phyloP scores from a whole-genome alignment of 1,140 invertebrate genomes.

The Orussus abietinus region DNA sequence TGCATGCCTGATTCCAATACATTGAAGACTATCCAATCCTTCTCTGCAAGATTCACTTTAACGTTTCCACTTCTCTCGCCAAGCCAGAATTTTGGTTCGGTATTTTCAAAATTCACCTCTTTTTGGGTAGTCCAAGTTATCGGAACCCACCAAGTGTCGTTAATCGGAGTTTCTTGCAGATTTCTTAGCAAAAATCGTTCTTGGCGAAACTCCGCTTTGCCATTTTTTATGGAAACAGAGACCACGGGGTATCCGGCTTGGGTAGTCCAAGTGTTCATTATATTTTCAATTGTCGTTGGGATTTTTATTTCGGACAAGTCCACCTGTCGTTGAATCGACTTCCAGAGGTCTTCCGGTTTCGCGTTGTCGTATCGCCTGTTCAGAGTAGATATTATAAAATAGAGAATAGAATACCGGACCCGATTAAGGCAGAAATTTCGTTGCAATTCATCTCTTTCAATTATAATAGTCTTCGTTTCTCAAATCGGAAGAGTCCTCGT shows the following conservation, averaged over 20 bases:
- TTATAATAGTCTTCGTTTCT: not conserved
- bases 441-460: not conserved
- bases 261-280: constrained; percentile 70
- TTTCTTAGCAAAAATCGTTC: constrained; percentile 55
- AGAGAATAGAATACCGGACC: constrained; percentile 1
- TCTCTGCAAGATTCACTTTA: constrained; percentile 27
- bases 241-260: constrained; percentile 73
- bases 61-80: constrained; percentile 24
- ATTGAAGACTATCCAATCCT: constrained; percentile 69
- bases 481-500: not conserved
- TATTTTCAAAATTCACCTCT: constrained; percentile 53
- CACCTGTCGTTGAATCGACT: constrained; percentile 54
- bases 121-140: constrained; percentile 56
- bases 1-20: constrained; percentile 58
- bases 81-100: constrained; percentile 53
- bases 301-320: constrained; percentile 32
- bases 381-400: constrained; percentile 14
- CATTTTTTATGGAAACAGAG: constrained; percentile 51
- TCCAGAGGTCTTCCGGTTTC: constrained; percentile 61
- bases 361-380: constrained; percentile 54
- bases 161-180: constrained; percentile 20
- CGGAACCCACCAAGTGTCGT: constrained; percentile 58
- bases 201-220: constrained; percentile 44
- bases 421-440: not conserved
- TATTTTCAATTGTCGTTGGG: constrained; percentile 38